Evolutionary conservation across 2,113 vertebrate genomes (phyloP), one percentile per base, ranked within the genome.

Genomic region (Eudorcas thomsonii): DNA sequence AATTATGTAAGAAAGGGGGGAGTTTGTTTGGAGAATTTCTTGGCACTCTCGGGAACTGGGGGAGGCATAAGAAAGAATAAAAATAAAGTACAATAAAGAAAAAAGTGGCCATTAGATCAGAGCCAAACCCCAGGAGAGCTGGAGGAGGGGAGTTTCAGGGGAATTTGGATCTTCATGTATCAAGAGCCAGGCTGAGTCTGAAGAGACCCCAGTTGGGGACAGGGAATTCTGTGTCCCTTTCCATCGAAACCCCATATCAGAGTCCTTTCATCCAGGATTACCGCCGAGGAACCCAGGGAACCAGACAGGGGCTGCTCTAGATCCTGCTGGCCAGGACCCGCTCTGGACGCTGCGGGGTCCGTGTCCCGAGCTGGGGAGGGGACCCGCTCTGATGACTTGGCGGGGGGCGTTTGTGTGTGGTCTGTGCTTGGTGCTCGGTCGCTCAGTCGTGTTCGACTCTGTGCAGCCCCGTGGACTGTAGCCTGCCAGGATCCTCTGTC

Each of bases 401-500:
- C 30, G 36, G 57, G 52, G 23, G 13, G 43, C 23, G 2, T 48
- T 45, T 26, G 28, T 45, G 19, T 39, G 67, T 39, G 10, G 10
- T 23, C n/a, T 39, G 5, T 6, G 36, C 19, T 74, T 74, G 6
- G 2, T 1, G 36, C 10, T 39, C 1, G 5, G 67, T 39, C 11
- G 5, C 67, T 74, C 10, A 23, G 36, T 74, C 0, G 0, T 39
- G 36, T 74, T n/a, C 0, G 10, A 12, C 67, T 23, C 10, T 39
- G 19, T 74, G 67, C 0, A 1, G 21, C 19, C 67, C n/a, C 2
- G 0, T 74, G 36, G 21, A 39, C n/a, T 39, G 2, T 74, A 74
- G 9, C 36, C 10, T 11, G 5, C 67, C 36, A 39, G 67, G 36
- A 10, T 74, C 67, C 67, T 13, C 67, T 74, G 21, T 39, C 67